Percentiles rank a stretch among this genome's conserved stretches.
phyloP scores from a whole-genome alignment of 2,797 vertebrate genomes.

The Threskiornis aethiopicus region DNA sequence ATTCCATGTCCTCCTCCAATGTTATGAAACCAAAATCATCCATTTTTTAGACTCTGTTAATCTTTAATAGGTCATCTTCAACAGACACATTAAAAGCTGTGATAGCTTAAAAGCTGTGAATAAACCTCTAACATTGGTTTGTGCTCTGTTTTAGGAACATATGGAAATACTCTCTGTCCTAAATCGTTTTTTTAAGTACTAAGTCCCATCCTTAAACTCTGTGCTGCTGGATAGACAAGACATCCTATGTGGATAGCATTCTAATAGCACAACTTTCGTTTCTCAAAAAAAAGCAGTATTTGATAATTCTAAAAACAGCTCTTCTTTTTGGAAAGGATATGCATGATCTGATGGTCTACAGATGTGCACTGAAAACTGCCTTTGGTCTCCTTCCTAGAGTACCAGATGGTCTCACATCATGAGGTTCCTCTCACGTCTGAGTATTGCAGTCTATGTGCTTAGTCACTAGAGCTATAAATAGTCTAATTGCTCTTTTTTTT shows the following conservation, averaged over 20 bases:
- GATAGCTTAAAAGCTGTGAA: background rate
- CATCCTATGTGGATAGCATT: background rate
- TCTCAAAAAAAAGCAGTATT: background rate
- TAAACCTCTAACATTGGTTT: background rate
- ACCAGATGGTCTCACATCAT: background rate
- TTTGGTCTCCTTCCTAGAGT: background rate
- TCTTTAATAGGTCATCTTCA: background rate
- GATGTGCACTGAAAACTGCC: background rate
- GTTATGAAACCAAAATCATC: background rate
- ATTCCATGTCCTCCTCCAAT: background rate
- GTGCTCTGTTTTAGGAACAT: background rate
- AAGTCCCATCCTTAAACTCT: background rate
- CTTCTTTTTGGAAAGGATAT: background rate
- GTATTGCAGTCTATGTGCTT: background rate
- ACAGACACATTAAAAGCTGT: background rate
- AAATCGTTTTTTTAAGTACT: background rate
- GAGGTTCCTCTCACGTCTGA: background rate
- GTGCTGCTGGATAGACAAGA: background rate
- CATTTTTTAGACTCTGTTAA: background rate
- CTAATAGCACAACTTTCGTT: background rate
- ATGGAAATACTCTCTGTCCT: background rate
- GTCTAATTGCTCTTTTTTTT: background rate
- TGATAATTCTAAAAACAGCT: background rate
- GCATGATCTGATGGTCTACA: background rate
- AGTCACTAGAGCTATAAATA: constrained; percentile 57